Conservation (phyloP, 2,797 vertebrate species). For the Amblyraja radiata region DNA sequence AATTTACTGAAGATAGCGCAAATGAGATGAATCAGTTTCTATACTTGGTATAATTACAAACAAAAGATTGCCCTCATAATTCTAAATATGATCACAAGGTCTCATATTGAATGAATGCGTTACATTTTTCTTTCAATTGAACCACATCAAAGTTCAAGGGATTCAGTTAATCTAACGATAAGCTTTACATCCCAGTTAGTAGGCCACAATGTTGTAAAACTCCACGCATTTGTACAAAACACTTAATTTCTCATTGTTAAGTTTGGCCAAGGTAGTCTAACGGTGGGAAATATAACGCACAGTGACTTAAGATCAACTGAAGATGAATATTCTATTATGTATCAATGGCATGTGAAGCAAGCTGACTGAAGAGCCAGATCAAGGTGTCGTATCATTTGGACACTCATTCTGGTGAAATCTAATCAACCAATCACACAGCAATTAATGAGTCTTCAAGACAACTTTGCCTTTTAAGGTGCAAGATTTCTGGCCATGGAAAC, state of each 20-base stretch:
- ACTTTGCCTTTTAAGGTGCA: neutral
- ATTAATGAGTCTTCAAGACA: neutral
- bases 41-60: neutral
- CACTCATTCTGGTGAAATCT: neutral
- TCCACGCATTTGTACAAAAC: neutral
- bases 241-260: neutral
- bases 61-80: constrained; percentile 15
- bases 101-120: neutral
- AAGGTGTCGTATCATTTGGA: neutral
- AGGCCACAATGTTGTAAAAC: neutral
- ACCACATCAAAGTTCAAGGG: neutral
- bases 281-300: neutral
- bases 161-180: neutral
- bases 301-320: no score
- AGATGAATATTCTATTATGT: neutral
- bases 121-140: neutral
- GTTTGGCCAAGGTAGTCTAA: neutral
- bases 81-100: neutral
- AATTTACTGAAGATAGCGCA: neutral
- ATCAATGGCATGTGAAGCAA: neutral
- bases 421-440: neutral
- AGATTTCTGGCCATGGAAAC: neutral
- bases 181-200: neutral
- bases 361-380: neutral
- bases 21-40: neutral